A percentile compares a stretch with the other conserved stretches of the same genome.
These are phyloP conservation scores for Trichonephila clavata DNA, from an alignment of 1,140 invertebrate species.

Conservation along the genomic window DNA sequence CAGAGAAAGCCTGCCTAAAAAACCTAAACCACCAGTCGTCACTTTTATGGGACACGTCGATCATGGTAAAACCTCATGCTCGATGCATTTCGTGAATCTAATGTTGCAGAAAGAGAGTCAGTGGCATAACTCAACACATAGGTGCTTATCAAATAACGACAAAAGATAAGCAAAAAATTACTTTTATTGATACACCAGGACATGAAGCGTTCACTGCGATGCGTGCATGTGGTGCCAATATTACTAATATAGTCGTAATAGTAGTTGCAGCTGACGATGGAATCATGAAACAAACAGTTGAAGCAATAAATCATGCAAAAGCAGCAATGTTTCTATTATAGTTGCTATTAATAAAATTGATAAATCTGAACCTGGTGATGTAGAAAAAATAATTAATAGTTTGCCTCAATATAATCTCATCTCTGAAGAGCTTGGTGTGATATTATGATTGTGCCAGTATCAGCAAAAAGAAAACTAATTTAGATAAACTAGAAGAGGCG, in stretches of 20 bases:
- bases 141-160: too few relatives aligned
- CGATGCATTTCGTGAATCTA: too few relatives aligned
- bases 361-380: constrained; percentile 20
- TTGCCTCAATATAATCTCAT: constrained; percentile 79
- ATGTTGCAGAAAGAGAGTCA: constrained; percentile 80
- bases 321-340: constrained; percentile 82
- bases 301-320: constrained; percentile 84
- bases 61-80: too few relatives aligned
- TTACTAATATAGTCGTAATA: constrained; percentile 97
- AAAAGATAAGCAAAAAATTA: too few relatives aligned
- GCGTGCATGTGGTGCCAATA: constrained; percentile 93
- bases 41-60: too few relatives aligned
- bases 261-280: constrained; percentile 99
- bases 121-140: too few relatives aligned
- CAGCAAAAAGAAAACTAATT: constrained; percentile 10
- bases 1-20: too few relatives aligned
- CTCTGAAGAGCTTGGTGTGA: constrained; percentile 63
- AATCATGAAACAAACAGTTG: constrained; percentile 97
- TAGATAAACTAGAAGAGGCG: constrained; percentile 59
- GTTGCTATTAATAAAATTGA: constrained; percentile 66
- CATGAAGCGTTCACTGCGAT: constrained; percentile 52
- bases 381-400: constrained; percentile 79
- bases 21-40: constrained; percentile 90
- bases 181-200: too few relatives aligned
- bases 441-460: constrained; percentile 32